A percentile compares a stretch with the other conserved stretches of the same genome.
Evolutionary conservation across 2,113 vertebrate species (phyloP).

Genomic region (Pygoscelis adeliae): DNA sequence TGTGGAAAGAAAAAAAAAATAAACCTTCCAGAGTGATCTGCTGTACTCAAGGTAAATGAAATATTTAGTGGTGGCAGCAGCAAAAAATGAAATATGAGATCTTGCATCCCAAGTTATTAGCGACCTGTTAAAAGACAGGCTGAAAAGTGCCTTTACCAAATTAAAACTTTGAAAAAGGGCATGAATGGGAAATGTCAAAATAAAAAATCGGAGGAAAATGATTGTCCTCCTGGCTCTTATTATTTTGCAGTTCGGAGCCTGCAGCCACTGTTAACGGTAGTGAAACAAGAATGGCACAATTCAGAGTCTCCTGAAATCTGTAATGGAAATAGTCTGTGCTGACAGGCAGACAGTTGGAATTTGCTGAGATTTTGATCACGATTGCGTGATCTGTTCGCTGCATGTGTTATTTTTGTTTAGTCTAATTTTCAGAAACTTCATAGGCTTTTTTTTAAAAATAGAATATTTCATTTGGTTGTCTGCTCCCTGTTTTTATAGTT

Average conservation of each 20-base stretch:
- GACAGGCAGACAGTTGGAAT: constrained; percentile 16
- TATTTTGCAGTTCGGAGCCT: constrained; percentile 70
- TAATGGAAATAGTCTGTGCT: constrained; percentile 53
- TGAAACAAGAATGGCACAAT: constrained; percentile 62
- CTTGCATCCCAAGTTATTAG: constrained; percentile 78
- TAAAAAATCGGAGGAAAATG: constrained; percentile 71
- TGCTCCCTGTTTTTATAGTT: constrained; percentile 52
- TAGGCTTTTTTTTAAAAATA: constrained; percentile 10
- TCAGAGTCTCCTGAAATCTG: constrained; percentile 57
- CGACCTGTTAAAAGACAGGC: constrained; percentile 77
- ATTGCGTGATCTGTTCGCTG: constrained; percentile 7
- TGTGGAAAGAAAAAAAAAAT: background rate
- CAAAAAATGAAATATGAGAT: constrained; percentile 77
- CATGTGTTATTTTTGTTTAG: constrained; percentile 50
- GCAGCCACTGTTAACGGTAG: constrained; percentile 36
- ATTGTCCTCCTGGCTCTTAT: constrained; percentile 73
- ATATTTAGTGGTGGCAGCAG: constrained; percentile 76
- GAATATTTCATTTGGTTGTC: constrained; percentile 63
- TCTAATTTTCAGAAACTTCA: constrained; percentile 54
- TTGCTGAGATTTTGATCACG: constrained; percentile 49
- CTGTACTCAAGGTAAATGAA: constrained; percentile 75
- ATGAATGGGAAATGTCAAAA: constrained; percentile 79
- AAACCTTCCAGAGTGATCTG: constrained; percentile 24
- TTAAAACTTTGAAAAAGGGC: constrained; percentile 78
- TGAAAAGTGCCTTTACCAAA: constrained; percentile 78